phyloP scores from a whole-genome alignment of 35 echinoderm and acorn worm genomes.

The Acanthaster planci region DNA sequence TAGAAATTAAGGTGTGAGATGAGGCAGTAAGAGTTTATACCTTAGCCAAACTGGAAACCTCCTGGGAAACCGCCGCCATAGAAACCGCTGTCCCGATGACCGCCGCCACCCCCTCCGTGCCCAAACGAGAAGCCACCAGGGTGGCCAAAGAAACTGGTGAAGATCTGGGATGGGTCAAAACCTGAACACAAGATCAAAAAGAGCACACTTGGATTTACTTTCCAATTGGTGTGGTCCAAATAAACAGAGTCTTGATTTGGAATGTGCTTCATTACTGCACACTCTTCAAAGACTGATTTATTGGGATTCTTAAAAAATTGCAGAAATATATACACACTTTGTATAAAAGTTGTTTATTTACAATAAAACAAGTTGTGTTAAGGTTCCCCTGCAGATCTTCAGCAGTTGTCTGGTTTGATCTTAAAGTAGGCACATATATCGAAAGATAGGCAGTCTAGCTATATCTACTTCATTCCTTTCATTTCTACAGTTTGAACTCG shows the following conservation, averaged over 20 bases:
- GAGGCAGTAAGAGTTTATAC: not conserved
- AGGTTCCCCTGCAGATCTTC: not conserved
- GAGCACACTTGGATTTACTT: constrained; percentile 13
- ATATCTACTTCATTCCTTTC: too few relatives aligned
- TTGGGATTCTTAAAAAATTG: not conserved
- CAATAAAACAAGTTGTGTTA: not conserved
- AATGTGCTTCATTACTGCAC: too few relatives aligned
- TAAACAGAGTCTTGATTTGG: not conserved
- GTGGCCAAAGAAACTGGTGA: constrained; percentile 87
- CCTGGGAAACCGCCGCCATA: constrained; percentile 55
- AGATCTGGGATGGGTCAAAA: constrained; percentile 92
- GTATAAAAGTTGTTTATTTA: not conserved
- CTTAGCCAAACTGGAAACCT: constrained; percentile 57
- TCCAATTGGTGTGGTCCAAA: not conserved
- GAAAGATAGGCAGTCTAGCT: too few relatives aligned
- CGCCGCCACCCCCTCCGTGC: constrained; percentile 26
- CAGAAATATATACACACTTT: constrained; percentile 2
- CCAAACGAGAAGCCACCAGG: constrained; percentile 59
- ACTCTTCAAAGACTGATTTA: not conserved
- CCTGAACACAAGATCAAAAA: constrained; percentile 41
- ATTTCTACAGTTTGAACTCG: too few relatives aligned
- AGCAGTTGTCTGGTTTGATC: not conserved
- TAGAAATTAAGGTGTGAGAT: too few relatives aligned
- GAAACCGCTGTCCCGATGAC: constrained; percentile 11
- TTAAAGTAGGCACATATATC: too few relatives aligned